Evolutionary conservation across 1,140 invertebrate genomes (phyloP), one percentile per base, ranked within the genome.

Genomic region (Achroia grisella): DNA sequence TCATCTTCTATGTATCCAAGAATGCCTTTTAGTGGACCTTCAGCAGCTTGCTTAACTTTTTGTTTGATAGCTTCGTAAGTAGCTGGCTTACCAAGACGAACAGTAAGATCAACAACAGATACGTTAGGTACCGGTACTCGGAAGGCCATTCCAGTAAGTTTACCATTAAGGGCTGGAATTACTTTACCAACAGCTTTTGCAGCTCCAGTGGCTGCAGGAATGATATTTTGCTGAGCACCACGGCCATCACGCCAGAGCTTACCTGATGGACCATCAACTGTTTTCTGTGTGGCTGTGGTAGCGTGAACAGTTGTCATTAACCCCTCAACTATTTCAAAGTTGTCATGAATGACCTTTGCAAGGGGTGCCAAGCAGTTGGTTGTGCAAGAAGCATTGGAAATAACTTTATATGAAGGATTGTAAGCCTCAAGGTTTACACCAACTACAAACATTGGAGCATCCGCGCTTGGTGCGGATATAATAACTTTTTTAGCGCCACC

Each of bases 261-360:
- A 48, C 90, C 92, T 61, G 94, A 97, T 29, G 98, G 97, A 49
- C 97, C 98, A 85, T 99, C 98, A 28, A 99, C 96, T 46, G 96
- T 97, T 79, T 98, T 98, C 79, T 99, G 98, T n/a, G 97, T 98
- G 51, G 97, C 96, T 40, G 98, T 99, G 32, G 93, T 93, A 10
- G 98, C 97, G 81, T 99, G 98, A 2, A 99, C 94, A 39, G 98
- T 99, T 30, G 98, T 99, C 98, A 99, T 99, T 13, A 99, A 87
- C 73, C 97, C 97, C 78, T 99, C 96, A 51, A 95, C 88, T 73
- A 99, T 98, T 69, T 94, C 93, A 75, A 98, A 99, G 67, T 98
- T 96, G 69, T 98, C 97, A 62, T 96, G 86, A 64, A 99, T 92
- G 39, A 99, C 97, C 78, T 99, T 99, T 52, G 96, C 97, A 13